Base-by-base conservation (phyloP, 2,797 vertebrate genomes). In the Loris lydekkerianus region DNA sequence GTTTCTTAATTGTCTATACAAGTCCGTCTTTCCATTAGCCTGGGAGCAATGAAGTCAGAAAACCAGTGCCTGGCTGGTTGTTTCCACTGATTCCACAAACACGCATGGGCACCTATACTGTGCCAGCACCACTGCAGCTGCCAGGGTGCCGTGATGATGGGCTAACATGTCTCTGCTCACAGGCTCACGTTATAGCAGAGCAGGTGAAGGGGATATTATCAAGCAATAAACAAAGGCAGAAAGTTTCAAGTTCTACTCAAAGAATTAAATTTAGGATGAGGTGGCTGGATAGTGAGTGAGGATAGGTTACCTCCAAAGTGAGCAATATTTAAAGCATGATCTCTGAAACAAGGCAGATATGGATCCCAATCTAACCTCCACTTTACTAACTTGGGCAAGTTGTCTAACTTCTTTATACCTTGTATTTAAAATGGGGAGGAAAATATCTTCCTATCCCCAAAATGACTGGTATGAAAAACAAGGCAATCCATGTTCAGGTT, bases 271-370 rank as follows among this genome's bases (percentile, higher is more conserved):
- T 13, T 10, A 76, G 40, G 82, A 73, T 34, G 27, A 53, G 18
- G 29, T 77, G 58, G 84, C 46, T 78, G 37, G 25, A 17, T 88
- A 37, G 49, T 77, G 63, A 78, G 7, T 31, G n/a, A 61, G 10
- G 13, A 31, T 15, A 67, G 15, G 8, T 9, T 78, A 7, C n/a
- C 31, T 92, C 65, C 37, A 85, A 85, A 53, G 31, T 76, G 29
- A 82, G 2, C 34, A 65, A 27, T 58, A 40, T 72, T 95, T 86
- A 89, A 87, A 78, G 56, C 40, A 40, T 60, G 18, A 31, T 40
- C 34, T 95, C 85, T 56, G 14, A 90, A 70, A 56, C 40, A 37
- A 94, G 34, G 88, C 17, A 93, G 27, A 85, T 73, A 60, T 53
- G 43, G 34, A 43, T 56, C 61, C 21, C 31, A 15, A 15, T n/a